Evolutionary conservation across 35 echinoderm and acorn worm genomes (phyloP), one percentile per base, ranked within the genome.

Genomic region (Patiria miniata): DNA sequence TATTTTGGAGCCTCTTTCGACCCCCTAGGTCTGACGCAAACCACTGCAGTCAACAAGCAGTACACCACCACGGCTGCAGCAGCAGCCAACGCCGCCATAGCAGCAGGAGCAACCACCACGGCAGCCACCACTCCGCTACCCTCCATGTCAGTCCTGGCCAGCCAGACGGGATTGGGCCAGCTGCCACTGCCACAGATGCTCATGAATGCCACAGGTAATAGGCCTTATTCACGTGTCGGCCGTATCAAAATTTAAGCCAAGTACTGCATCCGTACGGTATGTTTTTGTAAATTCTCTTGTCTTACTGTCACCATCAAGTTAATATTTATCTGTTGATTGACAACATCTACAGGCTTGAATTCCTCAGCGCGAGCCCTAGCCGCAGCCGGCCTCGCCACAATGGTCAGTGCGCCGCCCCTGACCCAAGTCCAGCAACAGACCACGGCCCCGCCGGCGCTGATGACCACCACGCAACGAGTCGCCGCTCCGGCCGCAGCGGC

Each of bases 131-230:
- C 95, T 29, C 95, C 95, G 19, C 84, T 97, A 21, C 95, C 95
- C 1, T 91, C 95, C 28, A 87, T 97, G 40, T 97, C 95, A 2
- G 95, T 97, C 15, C 81, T 97, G 28, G 86, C 95, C 10, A 88
- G 95, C 15, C 95, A 97, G 79, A 79, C 95, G 26, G 95, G 91
- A 21, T 78, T 97, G 23, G 91, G 91, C 7, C 87, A 89, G 55
- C 83, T 93, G 2, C 91, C 95, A 0, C 59, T 93, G 9, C 91
- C 91, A 6, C 91, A 93, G 82, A 89, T 93, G 83, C 78, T 97
- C 39, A 85, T 97, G 57, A 93, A 81, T 37, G 82, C 80, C 37
- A 89, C 95, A 9, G 91, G 91, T 6, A n/a, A n/a, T n/a, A n/a
- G n/a, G n/a, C 79, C 53, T 34, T 89, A 95, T 34, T n/a, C n/a